These are phyloP conservation scores for Aporrectodea caliginosa DNA, from an alignment of 1,140 invertebrate genomes.

Conservation along the genomic window DNA sequence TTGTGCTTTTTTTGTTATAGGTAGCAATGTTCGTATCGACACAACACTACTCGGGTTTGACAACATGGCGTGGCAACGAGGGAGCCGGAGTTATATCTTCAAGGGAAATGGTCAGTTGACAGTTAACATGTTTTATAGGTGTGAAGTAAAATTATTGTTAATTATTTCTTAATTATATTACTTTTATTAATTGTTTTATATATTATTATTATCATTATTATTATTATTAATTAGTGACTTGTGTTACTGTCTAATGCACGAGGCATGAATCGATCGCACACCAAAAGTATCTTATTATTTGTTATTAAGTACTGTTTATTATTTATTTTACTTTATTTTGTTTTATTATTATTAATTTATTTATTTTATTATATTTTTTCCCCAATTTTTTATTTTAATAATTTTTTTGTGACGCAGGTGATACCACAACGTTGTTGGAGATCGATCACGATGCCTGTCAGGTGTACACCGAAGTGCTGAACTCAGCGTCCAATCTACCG, in stretches of 20 bases:
- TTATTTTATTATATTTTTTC: not conserved
- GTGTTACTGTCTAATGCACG: too few species aligned
- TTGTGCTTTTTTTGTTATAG: slow-evolving; percentile 58
- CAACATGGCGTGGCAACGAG: slow-evolving; percentile 85
- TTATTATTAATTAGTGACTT: too few species aligned
- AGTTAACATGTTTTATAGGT: not conserved
- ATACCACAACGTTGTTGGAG: slow-evolving; percentile 84
- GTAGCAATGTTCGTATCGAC: slow-evolving; percentile 91
- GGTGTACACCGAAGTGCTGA: slow-evolving; percentile 67
- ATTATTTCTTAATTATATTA: too few species aligned
- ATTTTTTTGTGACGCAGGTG: slow-evolving; percentile 46
- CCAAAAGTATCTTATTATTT: too few species aligned
- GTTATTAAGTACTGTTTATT: too few species aligned
- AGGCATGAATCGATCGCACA: too few species aligned
- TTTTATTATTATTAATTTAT: too few species aligned
- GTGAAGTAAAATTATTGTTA: too few species aligned
- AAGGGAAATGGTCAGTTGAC: slow-evolving; percentile 71
- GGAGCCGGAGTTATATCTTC: slow-evolving; percentile 89
- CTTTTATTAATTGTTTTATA: too few species aligned
- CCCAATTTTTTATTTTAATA: not conserved
- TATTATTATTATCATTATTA: too few species aligned
- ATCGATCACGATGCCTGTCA: slow-evolving; percentile 84
- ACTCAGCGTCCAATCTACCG: slow-evolving; percentile 34
- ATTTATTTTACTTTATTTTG: too few species aligned
- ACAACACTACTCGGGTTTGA: slow-evolving; percentile 93